These are phyloP conservation scores for Stichodactyla helianthus DNA, from an alignment of 64 coral and sea anemone species.

Conservation along the genomic window DNA sequence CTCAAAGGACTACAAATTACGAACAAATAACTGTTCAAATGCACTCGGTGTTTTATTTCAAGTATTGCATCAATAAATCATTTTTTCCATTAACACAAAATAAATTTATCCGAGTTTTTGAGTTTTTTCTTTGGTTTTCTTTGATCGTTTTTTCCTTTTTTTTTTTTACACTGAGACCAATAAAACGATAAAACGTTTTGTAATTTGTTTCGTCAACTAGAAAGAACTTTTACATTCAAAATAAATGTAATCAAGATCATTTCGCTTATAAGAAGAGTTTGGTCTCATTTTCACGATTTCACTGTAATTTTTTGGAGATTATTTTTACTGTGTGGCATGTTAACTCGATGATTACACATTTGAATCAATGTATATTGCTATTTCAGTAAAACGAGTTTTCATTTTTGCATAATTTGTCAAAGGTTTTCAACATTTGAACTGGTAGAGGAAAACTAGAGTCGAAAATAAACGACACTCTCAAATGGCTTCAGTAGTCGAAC, in stretches of 20 bases:
- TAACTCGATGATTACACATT: background rate
- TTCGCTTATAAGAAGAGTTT: background rate
- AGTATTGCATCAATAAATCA: background rate
- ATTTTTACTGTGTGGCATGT: no score
- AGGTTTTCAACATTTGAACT: no score
- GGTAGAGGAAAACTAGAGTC: background rate
- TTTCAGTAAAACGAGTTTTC: background rate
- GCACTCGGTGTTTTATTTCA: background rate
- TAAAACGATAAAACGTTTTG: background rate
- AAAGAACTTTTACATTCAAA: background rate
- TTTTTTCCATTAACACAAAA: background rate
- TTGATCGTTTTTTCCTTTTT: background rate
- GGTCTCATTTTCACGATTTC: no score
- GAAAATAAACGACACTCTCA: background rate
- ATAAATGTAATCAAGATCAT: background rate
- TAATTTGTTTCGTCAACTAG: background rate
- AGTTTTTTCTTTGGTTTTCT: background rate
- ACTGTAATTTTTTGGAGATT: no score
- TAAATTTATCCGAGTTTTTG: background rate
- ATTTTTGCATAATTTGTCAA: no score
- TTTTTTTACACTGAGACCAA: constrained; percentile 10
- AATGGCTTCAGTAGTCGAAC: background rate
- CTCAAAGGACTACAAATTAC: background rate
- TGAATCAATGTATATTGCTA: background rate
- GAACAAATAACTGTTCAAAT: background rate